Conservation (phyloP, 2,797 vertebrate genomes). For the Melanotaenia boesemani region DNA sequence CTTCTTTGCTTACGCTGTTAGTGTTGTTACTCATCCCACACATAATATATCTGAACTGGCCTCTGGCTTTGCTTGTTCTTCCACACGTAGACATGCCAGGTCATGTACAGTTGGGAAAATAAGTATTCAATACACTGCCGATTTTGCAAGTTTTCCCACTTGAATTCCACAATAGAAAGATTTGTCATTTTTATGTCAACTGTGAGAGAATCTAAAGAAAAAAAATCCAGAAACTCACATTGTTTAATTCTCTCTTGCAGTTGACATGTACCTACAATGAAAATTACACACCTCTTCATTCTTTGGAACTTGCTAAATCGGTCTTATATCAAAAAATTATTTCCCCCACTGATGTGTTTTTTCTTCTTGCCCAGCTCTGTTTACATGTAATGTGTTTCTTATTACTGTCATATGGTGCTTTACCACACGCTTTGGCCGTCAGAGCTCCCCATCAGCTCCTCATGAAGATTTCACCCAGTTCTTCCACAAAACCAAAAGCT, state of each 20-base stretch:
- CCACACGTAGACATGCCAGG: slow-evolving; percentile 13
- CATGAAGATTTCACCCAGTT: slow-evolving; percentile 13
- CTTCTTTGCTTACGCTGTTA: not conserved
- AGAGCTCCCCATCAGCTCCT: not conserved
- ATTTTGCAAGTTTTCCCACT: too few species aligned
- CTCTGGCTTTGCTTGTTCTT: slow-evolving; percentile 15
- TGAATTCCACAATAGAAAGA: too few species aligned
- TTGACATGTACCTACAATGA: too few species aligned
- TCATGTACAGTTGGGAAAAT: slow-evolving; percentile 27
- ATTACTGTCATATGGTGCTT: slow-evolving; percentile 24
- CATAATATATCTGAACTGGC: slow-evolving; percentile 3
- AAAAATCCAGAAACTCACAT: too few species aligned
- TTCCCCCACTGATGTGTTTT: slow-evolving; percentile 36
- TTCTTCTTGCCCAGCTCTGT: slow-evolving; percentile 1
- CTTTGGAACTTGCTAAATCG: too few species aligned
- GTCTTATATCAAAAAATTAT: too few species aligned
- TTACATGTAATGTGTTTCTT: slow-evolving; percentile 42
- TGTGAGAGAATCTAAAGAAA: too few species aligned
- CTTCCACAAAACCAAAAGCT: slow-evolving; percentile 12
- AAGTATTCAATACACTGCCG: not conserved
- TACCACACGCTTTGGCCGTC: slow-evolving; percentile 7
- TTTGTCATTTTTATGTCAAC: too few species aligned
- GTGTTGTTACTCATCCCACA: slow-evolving; percentile 17
- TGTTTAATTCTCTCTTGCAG: too few species aligned
- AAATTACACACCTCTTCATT: too few species aligned